A percentile compares a stretch with the other conserved stretches of the same genome.
Conservation (phyloP, 2,888 invertebrate genomes). For the Tenodera sinensis region DNA sequence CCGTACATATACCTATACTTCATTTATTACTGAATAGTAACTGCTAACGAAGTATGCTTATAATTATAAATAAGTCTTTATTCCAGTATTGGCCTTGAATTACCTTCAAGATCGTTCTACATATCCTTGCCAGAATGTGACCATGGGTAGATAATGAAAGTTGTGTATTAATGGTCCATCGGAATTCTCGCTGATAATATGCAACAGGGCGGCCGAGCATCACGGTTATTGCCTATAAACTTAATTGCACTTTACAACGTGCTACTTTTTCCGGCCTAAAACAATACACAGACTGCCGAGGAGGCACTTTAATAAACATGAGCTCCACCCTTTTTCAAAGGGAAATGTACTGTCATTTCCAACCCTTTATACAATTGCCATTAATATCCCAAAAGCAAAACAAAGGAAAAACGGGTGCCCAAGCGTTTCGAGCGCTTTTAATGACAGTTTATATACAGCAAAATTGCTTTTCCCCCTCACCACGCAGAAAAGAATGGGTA, state of each 20-base stretch:
- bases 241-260: neutral
- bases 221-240: neutral
- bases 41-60: too few relatives aligned
- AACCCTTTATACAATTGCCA: neutral
- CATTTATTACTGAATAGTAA: too few relatives aligned
- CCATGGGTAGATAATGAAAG: too few relatives aligned
- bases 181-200: too few relatives aligned
- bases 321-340: neutral
- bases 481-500: neutral
- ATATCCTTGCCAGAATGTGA: too few relatives aligned
- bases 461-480: neutral
- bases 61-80: too few relatives aligned
- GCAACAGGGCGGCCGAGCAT: too few relatives aligned
- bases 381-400: neutral
- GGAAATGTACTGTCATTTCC: neutral
- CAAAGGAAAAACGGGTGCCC: neutral
- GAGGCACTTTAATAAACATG: neutral
- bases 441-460: neutral
- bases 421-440: neutral
- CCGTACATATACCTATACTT: too few relatives aligned
- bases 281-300: neutral
- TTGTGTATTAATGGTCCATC: too few relatives aligned
- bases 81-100: too few relatives aligned
- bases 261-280: neutral
- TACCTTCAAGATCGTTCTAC: too few relatives aligned